phyloP scores from a whole-genome alignment of 1,140 invertebrate genomes.

The Aphaenogaster rudis region DNA sequence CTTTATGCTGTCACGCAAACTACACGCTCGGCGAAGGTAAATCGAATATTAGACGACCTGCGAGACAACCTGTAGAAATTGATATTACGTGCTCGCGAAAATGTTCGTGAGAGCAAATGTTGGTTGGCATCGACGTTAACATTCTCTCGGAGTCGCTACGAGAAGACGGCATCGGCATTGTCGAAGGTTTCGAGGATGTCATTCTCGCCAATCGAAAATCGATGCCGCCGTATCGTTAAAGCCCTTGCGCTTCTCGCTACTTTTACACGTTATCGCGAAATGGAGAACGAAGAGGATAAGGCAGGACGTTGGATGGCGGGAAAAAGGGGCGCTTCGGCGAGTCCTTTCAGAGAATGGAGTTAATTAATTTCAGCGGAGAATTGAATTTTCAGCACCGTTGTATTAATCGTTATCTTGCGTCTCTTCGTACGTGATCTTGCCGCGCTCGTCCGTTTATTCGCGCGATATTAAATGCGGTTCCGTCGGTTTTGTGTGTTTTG shows the following conservation, averaged over 20 bases:
- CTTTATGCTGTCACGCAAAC: conserved; percentile 21
- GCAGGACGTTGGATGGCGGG: background rate
- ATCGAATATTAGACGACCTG: conserved; percentile 20
- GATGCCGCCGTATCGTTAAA: conserved; percentile 52
- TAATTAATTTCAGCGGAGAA: conserved; percentile 48
- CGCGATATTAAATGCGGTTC: conserved; percentile 36
- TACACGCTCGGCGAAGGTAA: conserved; percentile 18
- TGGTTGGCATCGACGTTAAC: conserved; percentile 20
- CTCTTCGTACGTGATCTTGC: conserved; percentile 57
- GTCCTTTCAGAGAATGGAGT: conserved; percentile 14
- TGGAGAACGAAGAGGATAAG: conserved; percentile 23
- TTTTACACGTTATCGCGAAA: conserved; percentile 48
- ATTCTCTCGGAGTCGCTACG: conserved; percentile 1
- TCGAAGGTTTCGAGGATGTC: conserved; percentile 54
- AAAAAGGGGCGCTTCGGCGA: background rate
- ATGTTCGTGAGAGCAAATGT: background rate
- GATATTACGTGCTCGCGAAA: background rate
- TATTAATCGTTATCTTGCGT: conserved; percentile 29
- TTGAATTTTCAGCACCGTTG: conserved; percentile 46
- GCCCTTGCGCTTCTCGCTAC: conserved; percentile 10
- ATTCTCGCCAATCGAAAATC: conserved; percentile 60
- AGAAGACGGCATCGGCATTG: conserved; percentile 28
- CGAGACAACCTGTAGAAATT: conserved; percentile 16
- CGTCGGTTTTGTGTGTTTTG: conserved; percentile 41
- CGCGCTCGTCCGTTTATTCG: conserved; percentile 39